phyloP scores from a whole-genome alignment of 2,888 invertebrate species.

The Eupithecia pulchellata region DNA sequence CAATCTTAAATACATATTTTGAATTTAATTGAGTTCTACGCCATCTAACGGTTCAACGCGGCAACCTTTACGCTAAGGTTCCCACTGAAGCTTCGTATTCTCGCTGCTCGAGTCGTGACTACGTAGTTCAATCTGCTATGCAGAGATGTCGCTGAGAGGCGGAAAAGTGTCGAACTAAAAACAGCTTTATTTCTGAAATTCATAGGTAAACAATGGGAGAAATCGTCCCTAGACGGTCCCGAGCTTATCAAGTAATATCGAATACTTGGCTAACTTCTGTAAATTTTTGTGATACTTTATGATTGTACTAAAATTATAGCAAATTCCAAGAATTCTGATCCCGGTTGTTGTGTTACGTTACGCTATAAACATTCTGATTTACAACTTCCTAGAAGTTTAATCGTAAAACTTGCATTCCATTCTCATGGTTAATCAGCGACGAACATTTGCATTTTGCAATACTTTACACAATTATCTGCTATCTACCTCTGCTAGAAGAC shows the following conservation, averaged over 20 bases:
- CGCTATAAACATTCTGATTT: constrained; percentile 12
- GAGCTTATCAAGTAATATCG: background rate
- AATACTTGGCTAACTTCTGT: background rate
- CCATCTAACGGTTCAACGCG: constrained; percentile 29
- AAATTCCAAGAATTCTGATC: background rate
- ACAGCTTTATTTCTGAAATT: background rate
- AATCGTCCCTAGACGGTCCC: background rate
- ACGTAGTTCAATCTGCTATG: constrained; percentile 35
- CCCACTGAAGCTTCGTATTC: background rate
- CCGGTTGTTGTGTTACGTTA: background rate
- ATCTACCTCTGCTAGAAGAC: background rate
- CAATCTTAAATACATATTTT: background rate
- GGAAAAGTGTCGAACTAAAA: background rate
- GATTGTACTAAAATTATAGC: background rate
- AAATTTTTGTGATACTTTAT: background rate
- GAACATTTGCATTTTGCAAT: background rate
- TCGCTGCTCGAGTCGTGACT: background rate
- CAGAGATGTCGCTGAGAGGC: constrained; percentile 55
- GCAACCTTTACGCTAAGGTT: constrained; percentile 25
- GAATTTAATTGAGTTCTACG: background rate
- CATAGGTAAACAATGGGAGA: no score
- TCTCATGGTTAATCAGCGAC: background rate
- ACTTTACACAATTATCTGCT: background rate
- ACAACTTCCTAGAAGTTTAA: constrained; percentile 14
- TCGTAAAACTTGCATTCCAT: constrained; percentile 9